These are phyloP conservation scores for Conus betulinus DNA, from an alignment of 1,140 invertebrate genomes.

Conservation along the genomic window DNA sequence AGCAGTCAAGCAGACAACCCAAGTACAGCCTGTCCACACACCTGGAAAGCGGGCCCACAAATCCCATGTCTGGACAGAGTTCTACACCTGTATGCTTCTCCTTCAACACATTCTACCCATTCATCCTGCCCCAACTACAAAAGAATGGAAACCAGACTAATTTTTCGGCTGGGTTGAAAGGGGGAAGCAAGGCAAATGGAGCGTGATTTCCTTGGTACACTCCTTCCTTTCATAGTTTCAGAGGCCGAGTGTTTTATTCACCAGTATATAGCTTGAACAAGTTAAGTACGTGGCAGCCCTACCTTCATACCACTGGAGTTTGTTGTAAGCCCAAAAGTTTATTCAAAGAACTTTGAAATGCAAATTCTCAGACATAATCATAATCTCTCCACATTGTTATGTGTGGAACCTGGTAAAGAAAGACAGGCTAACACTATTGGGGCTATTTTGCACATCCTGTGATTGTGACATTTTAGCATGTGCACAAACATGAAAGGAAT, in stretches of 20 bases:
- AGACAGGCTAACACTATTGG: too few species aligned
- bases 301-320: too few species aligned
- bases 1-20: slow-evolving; percentile 24
- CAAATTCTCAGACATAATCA: too few species aligned
- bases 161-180: background rate
- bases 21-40: background rate
- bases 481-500: too few species aligned
- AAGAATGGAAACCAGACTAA: slow-evolving; percentile 10
- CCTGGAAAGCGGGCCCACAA: background rate
- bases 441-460: too few species aligned
- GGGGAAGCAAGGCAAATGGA: background rate
- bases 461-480: too few species aligned
- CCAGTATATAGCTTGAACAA: background rate
- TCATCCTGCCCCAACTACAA: background rate
- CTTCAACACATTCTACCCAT: background rate
- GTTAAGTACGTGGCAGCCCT: too few species aligned
- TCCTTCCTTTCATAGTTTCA: background rate
- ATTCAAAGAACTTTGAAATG: too few species aligned
- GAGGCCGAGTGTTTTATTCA: background rate
- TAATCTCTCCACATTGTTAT: too few species aligned
- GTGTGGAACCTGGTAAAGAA: too few species aligned
- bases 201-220: slow-evolving; percentile 1
- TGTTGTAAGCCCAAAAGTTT: too few species aligned
- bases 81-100: background rate
- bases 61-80: background rate